A percentile compares a stretch with the other conserved stretches of the same genome.
Conservation (phyloP, 2,113 vertebrate genomes). For the Rhineura floridana region DNA sequence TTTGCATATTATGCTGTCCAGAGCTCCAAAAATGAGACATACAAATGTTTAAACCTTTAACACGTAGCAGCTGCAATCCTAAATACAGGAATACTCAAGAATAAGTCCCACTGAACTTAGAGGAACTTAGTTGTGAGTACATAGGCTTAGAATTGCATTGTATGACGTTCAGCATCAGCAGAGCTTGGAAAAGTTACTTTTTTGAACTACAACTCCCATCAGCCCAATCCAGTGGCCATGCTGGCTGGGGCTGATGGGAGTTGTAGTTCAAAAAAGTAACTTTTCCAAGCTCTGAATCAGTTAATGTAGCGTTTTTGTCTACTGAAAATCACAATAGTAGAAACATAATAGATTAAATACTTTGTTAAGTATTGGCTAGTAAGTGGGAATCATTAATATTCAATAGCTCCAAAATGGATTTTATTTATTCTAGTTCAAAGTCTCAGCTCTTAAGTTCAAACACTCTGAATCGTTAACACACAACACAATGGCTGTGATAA, state of each 20-base stretch:
- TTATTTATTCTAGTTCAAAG: slow-evolving; percentile 6
- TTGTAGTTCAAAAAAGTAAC: no score
- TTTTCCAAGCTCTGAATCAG: no score
- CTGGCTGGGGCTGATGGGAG: no score
- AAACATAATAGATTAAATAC: not conserved
- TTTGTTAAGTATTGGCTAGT: not conserved
- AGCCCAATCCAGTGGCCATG: no score
- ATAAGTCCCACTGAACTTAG: not conserved
- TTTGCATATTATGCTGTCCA: not conserved
- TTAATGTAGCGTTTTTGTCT: not conserved
- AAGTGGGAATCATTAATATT: not conserved
- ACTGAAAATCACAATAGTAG: not conserved
- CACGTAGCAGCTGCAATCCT: not conserved
- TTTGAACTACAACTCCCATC: no score
- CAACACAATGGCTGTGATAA: not conserved
- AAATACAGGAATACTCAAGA: not conserved
- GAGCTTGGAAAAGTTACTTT: no score
- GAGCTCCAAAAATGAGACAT: not conserved
- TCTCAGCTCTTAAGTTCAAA: slow-evolving; percentile 1
- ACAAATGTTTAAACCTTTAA: not conserved
- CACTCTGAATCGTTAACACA: not conserved
- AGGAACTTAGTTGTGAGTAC: not conserved
- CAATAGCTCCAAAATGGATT: not conserved
- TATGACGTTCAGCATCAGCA: not conserved
- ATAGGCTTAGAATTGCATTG: not conserved